Conservation (phyloP, 2,888 invertebrate genomes). For the Hyles lineata region DNA sequence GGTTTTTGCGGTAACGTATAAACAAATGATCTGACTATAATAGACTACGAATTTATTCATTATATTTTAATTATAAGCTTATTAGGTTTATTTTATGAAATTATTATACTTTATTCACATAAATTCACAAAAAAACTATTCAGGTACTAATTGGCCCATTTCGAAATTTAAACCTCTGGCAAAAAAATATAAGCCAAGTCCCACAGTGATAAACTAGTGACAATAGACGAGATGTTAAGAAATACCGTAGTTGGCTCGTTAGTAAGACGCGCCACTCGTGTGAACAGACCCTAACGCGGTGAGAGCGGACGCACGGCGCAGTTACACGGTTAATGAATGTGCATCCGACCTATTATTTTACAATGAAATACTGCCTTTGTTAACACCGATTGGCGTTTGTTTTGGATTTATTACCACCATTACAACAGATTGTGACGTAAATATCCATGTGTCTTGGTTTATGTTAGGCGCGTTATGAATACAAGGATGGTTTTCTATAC, state of each 20-base stretch:
- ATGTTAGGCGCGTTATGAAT: not conserved
- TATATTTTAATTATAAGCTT: too few species aligned
- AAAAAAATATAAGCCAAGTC: conserved; percentile 14
- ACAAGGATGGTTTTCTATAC: too few species aligned
- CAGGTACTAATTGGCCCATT: conserved; percentile 1
- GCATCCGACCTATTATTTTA: conserved; percentile 51
- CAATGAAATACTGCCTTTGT: conserved; percentile 44
- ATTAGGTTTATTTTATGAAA: too few species aligned
- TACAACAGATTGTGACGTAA: conserved; percentile 15
- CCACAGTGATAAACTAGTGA: conserved; percentile 13
- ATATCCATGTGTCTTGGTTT: not conserved
- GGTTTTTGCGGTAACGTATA: too few species aligned
- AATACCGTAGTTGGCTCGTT: conserved; percentile 23
- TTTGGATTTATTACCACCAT: conserved; percentile 31
- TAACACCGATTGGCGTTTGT: conserved; percentile 45
- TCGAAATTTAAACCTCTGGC: not conserved
- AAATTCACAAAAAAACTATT: not conserved
- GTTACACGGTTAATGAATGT: conserved; percentile 66
- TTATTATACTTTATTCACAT: too few species aligned
- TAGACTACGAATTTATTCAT: too few species aligned
- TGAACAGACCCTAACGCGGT: conserved; percentile 42
- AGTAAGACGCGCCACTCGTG: conserved; percentile 23
- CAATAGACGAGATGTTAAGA: conserved; percentile 24
- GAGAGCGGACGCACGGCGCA: conserved; percentile 55
- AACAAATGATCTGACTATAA: too few species aligned